Evolutionary conservation across 1,140 invertebrate species (phyloP).

Genomic region (Formica exsecta): DNA sequence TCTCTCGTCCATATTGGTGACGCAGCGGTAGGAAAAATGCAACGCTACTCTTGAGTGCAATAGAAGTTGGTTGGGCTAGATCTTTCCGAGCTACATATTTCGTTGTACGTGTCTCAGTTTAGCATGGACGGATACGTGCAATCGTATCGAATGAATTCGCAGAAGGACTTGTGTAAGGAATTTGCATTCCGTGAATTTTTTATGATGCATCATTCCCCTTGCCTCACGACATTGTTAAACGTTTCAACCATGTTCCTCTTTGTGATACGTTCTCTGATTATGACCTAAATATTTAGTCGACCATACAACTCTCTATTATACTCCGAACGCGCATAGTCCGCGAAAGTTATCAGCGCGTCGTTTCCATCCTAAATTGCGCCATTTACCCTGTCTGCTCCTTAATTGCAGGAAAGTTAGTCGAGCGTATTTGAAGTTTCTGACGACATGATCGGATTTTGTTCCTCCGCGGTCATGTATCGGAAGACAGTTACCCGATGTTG

Average conservation of each 20-base stretch:
- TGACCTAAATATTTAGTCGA: constrained; percentile 10
- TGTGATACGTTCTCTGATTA: not conserved
- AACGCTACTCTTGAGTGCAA: constrained; percentile 32
- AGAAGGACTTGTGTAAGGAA: not conserved
- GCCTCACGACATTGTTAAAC: not conserved
- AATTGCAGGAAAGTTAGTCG: constrained; percentile 48
- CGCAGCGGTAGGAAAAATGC: constrained; percentile 19
- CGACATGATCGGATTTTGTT: constrained; percentile 47
- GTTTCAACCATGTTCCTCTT: not conserved
- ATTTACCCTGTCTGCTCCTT: constrained; percentile 21
- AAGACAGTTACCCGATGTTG: constrained; percentile 53
- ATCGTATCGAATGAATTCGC: constrained; percentile 29
- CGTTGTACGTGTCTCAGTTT: constrained; percentile 1
- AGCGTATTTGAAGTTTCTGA: constrained; percentile 48
- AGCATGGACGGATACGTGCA: not conserved
- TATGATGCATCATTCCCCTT: not conserved
- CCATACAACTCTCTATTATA: not conserved
- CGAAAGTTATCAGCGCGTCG: constrained; percentile 6
- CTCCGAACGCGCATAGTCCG: not conserved
- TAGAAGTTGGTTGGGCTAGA: not conserved
- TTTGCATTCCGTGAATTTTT: not conserved
- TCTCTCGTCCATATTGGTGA: not conserved
- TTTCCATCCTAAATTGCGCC: constrained; percentile 37
- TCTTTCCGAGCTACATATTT: not conserved
- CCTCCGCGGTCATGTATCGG: constrained; percentile 27